Conservation (phyloP, 2,113 vertebrate genomes). For the Cavia aperea region DNA sequence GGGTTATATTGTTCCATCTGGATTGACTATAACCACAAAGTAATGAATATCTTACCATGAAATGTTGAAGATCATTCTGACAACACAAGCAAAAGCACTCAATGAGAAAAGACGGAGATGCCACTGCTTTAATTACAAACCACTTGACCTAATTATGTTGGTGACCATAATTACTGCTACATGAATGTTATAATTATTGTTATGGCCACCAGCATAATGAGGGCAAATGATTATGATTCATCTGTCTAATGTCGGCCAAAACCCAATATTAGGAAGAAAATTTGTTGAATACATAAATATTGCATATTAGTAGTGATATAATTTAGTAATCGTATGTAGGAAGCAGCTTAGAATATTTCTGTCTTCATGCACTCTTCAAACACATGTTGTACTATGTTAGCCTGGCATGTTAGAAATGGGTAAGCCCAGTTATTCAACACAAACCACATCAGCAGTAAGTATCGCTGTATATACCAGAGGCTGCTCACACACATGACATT, state of each 20-base stretch:
- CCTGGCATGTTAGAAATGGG: not conserved
- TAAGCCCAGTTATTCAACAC: not conserved
- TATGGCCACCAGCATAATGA: not conserved
- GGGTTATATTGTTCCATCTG: not conserved
- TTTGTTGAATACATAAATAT: not conserved
- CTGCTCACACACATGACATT: not conserved
- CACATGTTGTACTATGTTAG: not conserved
- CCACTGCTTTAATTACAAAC: slow-evolving; percentile 29
- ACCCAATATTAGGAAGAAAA: not conserved
- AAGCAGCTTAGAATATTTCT: not conserved
- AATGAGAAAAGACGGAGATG: not conserved
- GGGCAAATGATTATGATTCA: slow-evolving; percentile 30
- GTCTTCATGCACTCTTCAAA: not conserved
- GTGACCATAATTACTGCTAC: not conserved
- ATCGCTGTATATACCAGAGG: fast-evolving
- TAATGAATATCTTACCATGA: not conserved
- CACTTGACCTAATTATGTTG: slow-evolving; percentile 19
- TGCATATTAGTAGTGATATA: not conserved
- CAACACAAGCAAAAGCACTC: not conserved
- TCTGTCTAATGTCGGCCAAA: not conserved
- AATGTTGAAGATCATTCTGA: not conserved
- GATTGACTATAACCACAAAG: not conserved
- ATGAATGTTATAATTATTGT: slow-evolving; percentile 27
- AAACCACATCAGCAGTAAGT: not conserved
- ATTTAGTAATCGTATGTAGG: not conserved